Evolutionary conservation across 2,113 vertebrate species (phyloP).

Genomic region (Turnix velox): DNA sequence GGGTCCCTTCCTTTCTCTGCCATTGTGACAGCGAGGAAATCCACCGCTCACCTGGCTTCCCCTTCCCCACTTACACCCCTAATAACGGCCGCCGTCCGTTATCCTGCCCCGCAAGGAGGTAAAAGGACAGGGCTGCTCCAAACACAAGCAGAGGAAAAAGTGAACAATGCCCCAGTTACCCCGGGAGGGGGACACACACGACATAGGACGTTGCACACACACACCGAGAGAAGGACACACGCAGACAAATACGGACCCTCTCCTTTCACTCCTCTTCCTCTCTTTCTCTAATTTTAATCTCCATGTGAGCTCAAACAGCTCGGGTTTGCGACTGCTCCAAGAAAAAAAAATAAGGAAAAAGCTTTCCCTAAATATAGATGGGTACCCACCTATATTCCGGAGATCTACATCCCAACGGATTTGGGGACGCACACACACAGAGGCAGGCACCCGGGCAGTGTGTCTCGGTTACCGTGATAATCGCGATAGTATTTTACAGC

Average conservation of each 20-base stretch:
- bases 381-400: slow-evolving; percentile 22
- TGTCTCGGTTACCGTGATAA: not conserved
- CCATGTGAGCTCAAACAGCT: too few species aligned
- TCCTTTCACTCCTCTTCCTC: not conserved
- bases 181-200: not conserved
- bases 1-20: not conserved
- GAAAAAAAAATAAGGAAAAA: not conserved
- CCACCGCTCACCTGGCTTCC: not conserved
- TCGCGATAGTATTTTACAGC: slow-evolving; percentile 49
- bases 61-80: not conserved
- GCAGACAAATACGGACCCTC: not conserved
- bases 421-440: not conserved
- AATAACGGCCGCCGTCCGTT: not conserved
- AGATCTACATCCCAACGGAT: not conserved
- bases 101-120: not conserved
- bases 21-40: not conserved
- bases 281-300: not conserved
- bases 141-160: not conserved
- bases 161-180: slow-evolving; percentile 33
- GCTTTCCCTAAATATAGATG: not conserved
- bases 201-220: not conserved
- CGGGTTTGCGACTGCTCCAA: too few species aligned
- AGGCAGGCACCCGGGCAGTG: not conserved
- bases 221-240: not conserved
- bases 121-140: not conserved